Percentiles rank a stretch among this genome's conserved stretches.
Conservation (phyloP, 2,797 vertebrate genomes). For the Garrulus glandarius region DNA sequence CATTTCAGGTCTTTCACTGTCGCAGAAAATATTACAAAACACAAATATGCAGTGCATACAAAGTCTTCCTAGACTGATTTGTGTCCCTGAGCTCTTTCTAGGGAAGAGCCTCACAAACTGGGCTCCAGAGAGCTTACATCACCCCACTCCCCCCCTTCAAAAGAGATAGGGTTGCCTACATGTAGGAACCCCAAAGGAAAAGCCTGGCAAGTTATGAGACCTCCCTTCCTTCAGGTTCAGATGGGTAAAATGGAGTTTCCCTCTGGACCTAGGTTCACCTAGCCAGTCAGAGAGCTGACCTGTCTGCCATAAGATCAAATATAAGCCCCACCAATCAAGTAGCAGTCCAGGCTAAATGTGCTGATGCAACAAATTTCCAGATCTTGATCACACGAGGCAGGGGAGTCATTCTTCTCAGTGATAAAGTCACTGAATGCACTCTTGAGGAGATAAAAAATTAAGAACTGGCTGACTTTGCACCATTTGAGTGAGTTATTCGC, state of each 20-base stretch:
- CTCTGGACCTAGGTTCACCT: background rate
- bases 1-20: background rate
- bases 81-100: background rate
- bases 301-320: constrained; percentile 60
- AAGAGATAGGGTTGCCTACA: background rate
- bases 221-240: background rate
- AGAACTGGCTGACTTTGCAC: constrained; percentile 77
- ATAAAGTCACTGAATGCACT: constrained; percentile 76
- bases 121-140: background rate
- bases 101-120: background rate
- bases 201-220: background rate
- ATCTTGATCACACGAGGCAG: constrained; percentile 73
- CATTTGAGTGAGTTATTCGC: constrained; percentile 72
- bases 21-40: background rate
- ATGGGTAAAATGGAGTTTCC: background rate
- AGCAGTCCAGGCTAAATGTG: constrained; percentile 34
- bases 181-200: background rate
- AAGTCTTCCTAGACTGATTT: background rate
- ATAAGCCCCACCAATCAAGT: constrained; percentile 65
- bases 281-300: constrained; percentile 33
- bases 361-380: constrained; percentile 73
- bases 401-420: constrained; percentile 77
- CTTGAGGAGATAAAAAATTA: constrained; percentile 80
- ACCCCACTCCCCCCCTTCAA: background rate
- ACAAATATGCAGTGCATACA: background rate